Evolutionary conservation across 2,113 vertebrate species (phyloP).

Genomic region (Geococcyx californianus): DNA sequence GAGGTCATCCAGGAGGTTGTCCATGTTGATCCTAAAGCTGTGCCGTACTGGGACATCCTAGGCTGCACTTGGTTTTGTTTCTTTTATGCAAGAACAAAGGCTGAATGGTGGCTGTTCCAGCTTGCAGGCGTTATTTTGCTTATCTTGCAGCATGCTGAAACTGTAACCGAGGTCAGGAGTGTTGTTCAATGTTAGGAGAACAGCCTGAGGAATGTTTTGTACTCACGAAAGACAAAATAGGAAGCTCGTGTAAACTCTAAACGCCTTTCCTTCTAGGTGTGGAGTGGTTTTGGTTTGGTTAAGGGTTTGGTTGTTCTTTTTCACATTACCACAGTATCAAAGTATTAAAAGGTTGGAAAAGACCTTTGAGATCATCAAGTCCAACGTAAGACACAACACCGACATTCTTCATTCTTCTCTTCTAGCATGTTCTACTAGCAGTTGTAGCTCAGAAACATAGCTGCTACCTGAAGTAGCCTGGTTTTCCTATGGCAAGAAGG

Average conservation of each 20-base stretch:
- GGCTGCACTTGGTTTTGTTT: not conserved
- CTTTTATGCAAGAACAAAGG: not conserved
- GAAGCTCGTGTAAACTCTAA: not conserved
- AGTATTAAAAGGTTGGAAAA: no score
- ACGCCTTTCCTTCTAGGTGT: not conserved
- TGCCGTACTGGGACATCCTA: not conserved
- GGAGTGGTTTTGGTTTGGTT: not conserved
- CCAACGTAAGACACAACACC: no score
- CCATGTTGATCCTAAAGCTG: not conserved
- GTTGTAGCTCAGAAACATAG: not conserved
- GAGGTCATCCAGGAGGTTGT: no score
- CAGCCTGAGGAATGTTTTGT: not conserved
- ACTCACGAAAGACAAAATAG: not conserved
- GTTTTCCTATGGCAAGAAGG: not conserved
- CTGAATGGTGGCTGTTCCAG: not conserved
- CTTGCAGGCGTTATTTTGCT: not conserved
- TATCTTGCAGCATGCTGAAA: not conserved
- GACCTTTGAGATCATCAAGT: no score
- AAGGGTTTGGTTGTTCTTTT: no score
- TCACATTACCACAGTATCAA: no score
- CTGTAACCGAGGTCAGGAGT: not conserved
- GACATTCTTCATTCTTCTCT: not conserved
- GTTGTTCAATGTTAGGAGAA: not conserved
- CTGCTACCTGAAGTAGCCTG: not conserved
- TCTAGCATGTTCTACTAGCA: not conserved